phyloP scores from a whole-genome alignment of 2,113 vertebrate species.

The Callaeas wilsoni region DNA sequence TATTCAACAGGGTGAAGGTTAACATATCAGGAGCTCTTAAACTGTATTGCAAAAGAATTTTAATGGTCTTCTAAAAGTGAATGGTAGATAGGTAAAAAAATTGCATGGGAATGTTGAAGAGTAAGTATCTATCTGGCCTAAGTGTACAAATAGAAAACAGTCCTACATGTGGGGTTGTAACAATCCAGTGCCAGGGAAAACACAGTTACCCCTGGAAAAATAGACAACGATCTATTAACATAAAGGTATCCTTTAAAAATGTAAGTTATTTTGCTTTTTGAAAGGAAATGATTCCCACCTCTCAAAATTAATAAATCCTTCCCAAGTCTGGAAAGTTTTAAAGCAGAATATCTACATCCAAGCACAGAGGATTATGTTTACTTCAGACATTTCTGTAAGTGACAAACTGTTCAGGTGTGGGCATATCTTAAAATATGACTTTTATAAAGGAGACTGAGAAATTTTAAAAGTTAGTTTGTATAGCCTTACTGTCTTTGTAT shows the following conservation, averaged over 20 bases:
- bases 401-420: not conserved
- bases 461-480: not conserved
- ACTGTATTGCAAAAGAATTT: not conserved
- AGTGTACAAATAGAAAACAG: not conserved
- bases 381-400: not conserved
- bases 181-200: not conserved
- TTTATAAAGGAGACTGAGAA: not conserved
- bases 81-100: not conserved
- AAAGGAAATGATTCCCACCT: fast-evolving
- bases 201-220: not conserved
- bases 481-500: not conserved
- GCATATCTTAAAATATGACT: not conserved
- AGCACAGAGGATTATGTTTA: not conserved
- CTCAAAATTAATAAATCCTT: not conserved
- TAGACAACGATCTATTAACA: not conserved
- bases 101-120: not conserved
- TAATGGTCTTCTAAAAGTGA: not conserved
- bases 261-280: not conserved
- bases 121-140: not conserved
- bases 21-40: not conserved
- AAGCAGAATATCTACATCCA: not conserved
- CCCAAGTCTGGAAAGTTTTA: not conserved
- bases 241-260: not conserved
- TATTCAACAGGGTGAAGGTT: not conserved
- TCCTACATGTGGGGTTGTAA: not conserved